phyloP scores from a whole-genome alignment of 2,888 invertebrate species.

The Euclidia mi region DNA sequence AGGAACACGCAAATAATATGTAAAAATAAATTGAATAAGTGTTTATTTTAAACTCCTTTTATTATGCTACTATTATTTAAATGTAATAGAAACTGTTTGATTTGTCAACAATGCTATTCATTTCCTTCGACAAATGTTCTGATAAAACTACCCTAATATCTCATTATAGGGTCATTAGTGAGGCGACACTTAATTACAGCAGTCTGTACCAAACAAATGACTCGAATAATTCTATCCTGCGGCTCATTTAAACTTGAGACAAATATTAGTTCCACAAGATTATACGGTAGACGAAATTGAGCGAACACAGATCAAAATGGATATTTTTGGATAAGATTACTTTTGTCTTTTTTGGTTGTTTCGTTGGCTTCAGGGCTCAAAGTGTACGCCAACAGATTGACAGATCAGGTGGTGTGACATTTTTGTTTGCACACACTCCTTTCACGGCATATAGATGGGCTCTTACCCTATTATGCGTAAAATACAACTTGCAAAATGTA shows the following conservation, averaged over 20 bases:
- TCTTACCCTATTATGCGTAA: too few species aligned
- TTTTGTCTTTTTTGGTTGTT: too few species aligned
- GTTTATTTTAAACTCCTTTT: too few species aligned
- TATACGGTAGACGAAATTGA: conserved; percentile 46
- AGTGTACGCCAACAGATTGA: too few species aligned
- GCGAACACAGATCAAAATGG: conserved; percentile 18
- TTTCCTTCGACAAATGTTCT: conserved; percentile 20
- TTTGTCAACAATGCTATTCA: conserved; percentile 6
- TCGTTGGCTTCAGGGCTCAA: too few species aligned
- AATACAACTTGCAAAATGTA: too few species aligned
- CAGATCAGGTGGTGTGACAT: too few species aligned
- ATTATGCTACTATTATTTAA: too few species aligned
- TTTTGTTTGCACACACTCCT: too few species aligned
- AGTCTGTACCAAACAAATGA: conserved; percentile 63
- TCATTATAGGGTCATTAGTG: conserved; percentile 40
- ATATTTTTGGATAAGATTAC: not conserved
- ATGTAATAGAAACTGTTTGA: not conserved
- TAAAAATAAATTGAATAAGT: too few species aligned
- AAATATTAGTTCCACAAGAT: conserved; percentile 56
- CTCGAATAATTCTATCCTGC: conserved; percentile 65
- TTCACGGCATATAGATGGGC: too few species aligned
- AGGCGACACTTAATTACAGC: conserved; percentile 53
- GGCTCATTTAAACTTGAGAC: conserved; percentile 69
- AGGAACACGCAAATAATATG: too few species aligned
- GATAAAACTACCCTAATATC: conserved; percentile 24